Conservation (phyloP, 1,140 invertebrate genomes). For the Pachyrhynchus sulphureomaculatus region DNA sequence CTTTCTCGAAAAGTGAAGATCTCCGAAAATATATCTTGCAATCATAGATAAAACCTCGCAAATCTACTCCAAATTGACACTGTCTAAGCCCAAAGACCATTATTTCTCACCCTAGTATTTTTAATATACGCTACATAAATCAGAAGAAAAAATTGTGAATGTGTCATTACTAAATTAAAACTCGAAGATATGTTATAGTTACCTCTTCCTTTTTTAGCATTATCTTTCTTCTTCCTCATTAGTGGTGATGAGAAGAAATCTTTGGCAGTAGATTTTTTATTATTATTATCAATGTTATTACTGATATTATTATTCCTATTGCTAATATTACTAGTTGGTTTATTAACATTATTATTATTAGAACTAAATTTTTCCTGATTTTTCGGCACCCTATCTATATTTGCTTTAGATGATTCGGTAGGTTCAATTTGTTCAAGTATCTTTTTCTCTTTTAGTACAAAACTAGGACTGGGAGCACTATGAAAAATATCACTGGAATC, state of each 20-base stretch:
- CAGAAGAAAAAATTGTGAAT: too few relatives aligned
- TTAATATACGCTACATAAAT: too few relatives aligned
- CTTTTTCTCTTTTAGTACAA: slow-evolving; percentile 20
- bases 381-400: slow-evolving; percentile 10
- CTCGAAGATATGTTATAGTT: slow-evolving; percentile 25
- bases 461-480: slow-evolving; percentile 14
- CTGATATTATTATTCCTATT: slow-evolving; percentile 32
- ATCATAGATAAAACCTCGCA: too few relatives aligned
- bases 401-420: neutral
- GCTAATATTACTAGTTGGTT: slow-evolving; percentile 40
- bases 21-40: too few relatives aligned
- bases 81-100: too few relatives aligned
- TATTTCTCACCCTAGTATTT: too few relatives aligned
- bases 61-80: too few relatives aligned
- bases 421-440: slow-evolving; percentile 25
- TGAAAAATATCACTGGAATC: slow-evolving; percentile 75
- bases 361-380: slow-evolving; percentile 44
- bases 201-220: slow-evolving; percentile 32
- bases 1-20: too few relatives aligned
- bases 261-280: slow-evolving; percentile 45
- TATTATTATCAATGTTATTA: slow-evolving; percentile 33
- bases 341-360: slow-evolving; percentile 38
- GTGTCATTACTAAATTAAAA: too few relatives aligned
- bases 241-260: slow-evolving; percentile 51
- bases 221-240: slow-evolving; percentile 46